A percentile compares a stretch with the other conserved stretches of the same genome.
Conservation (phyloP, 2,113 vertebrate species). For the Nycticebus coucang region DNA sequence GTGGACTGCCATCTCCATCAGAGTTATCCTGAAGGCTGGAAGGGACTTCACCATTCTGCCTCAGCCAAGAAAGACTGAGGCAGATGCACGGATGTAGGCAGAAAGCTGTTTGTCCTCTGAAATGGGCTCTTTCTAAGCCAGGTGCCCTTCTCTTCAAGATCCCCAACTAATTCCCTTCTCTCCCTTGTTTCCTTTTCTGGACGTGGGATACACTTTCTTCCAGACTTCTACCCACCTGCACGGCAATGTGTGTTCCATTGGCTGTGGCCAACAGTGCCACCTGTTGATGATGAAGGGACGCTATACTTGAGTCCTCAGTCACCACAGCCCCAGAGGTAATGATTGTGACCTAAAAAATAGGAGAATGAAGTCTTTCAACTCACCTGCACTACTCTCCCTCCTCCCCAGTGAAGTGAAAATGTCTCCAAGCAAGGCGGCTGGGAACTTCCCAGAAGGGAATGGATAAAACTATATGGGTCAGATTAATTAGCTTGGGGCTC, state of each 20-base stretch:
- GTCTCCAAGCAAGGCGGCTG: background rate
- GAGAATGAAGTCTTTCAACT: background rate
- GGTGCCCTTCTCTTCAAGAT: background rate
- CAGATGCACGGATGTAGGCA: background rate
- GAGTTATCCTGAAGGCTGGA: background rate
- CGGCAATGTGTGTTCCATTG: conserved; percentile 84
- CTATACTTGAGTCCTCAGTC: conserved; percentile 71
- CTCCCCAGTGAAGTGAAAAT: background rate
- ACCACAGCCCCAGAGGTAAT: conserved; percentile 83
- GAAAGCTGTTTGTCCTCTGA: background rate
- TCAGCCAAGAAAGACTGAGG: background rate
- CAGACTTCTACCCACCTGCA: conserved; percentile 83
- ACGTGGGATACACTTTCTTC: background rate
- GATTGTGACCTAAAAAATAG: conserved; percentile 83
- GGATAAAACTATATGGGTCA: background rate
- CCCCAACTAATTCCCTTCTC: background rate
- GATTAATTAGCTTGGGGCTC: background rate
- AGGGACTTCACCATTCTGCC: background rate
- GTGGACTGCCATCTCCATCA: background rate
- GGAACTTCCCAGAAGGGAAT: background rate
- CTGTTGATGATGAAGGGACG: conserved; percentile 84
- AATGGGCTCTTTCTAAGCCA: background rate
- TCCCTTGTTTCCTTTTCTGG: background rate
- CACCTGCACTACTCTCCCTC: background rate
- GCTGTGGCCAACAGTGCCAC: conserved; percentile 87